A percentile compares a stretch with the other conserved stretches of the same genome.
These are phyloP conservation scores for Rousettus madagascariensis DNA, from an alignment of 2,797 vertebrate species.

Conservation along the genomic window DNA sequence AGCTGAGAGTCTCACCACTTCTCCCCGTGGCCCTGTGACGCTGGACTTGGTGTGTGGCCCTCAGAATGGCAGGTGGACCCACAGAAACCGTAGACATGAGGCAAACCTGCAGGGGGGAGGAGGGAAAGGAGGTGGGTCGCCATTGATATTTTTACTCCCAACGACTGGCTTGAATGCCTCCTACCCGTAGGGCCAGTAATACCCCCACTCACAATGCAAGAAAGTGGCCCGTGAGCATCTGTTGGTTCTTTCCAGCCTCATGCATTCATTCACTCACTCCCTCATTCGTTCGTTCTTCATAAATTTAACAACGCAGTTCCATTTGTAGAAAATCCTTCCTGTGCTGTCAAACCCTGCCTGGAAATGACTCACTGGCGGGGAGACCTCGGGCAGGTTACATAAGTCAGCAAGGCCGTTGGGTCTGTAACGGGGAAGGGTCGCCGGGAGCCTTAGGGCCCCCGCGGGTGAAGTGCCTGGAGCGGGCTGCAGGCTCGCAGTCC, in stretches of 20 bases:
- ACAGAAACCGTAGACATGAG: neutral
- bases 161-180: neutral
- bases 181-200: accelerated
- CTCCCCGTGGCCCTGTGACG: neutral
- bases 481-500: neutral
- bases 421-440: neutral
- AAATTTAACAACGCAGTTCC: neutral
- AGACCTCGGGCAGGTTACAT: neutral
- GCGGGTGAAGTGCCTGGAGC: too few species aligned
- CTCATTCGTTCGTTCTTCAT: neutral
- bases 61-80: neutral
- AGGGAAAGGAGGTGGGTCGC: neutral
- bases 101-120: neutral
- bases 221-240: accelerated
- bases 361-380: neutral
- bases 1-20: neutral
- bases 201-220: neutral
- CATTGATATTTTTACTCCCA: neutral
- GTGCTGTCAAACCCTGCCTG: neutral
- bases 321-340: neutral
- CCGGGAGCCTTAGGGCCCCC: neutral
- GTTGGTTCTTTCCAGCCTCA: neutral
- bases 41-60: neutral
- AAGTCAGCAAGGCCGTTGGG: neutral
- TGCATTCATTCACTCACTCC: neutral